Base-by-base conservation (phyloP, 2,888 invertebrate genomes). In the Allygus modestus region DNA sequence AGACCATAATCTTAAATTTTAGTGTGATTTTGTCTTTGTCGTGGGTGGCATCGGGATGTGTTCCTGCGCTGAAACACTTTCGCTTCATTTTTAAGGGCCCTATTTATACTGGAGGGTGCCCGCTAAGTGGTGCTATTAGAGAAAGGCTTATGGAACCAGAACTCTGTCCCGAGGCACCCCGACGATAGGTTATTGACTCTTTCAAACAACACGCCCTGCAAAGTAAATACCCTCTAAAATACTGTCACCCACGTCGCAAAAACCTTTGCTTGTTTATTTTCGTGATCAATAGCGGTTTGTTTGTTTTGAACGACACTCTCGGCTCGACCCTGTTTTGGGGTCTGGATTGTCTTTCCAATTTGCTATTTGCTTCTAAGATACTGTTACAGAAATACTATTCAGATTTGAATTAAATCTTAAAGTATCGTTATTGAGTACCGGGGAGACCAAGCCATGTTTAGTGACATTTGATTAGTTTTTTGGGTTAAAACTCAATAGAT, bases 111-210 rank as follows among this genome's bases (percentile, higher is more conserved):
- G 75, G 46, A 77, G 46, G 37, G 69, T 41, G 41, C 9, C 20
- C 46, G 46, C 46, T 46, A 46, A 77, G 75, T 77, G 75, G 75
- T 26, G 75, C 75, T 77, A 77, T 77, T 77, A 77, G 75, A 20
- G 41, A 37, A 65, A 65, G 65, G 65, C 65, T 65, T 58, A 58
- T 65, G 65, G 65, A 17, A 2, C 65, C 31, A 65, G 71, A 41
- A 26, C 75, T 12, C 75, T 11, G 41, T 17, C 75, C 51, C 23
- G 43, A 23, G 46, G 46, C 41, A 41, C 28, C 75, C 26, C 75
- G 15, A 28, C 28, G 28, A 28, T 65, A 46, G 75, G 75, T 77
- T 77, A 77, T 77, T 77, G 75, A 77, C 75, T 77, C 75, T 43
- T 77, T 41, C 46, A 46, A 77, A 77, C 75, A 46, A 41, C 43